Evolutionary conservation across 2,797 vertebrate genomes (phyloP), one percentile per base, ranked within the genome.

Genomic region (Cuniculus paca): DNA sequence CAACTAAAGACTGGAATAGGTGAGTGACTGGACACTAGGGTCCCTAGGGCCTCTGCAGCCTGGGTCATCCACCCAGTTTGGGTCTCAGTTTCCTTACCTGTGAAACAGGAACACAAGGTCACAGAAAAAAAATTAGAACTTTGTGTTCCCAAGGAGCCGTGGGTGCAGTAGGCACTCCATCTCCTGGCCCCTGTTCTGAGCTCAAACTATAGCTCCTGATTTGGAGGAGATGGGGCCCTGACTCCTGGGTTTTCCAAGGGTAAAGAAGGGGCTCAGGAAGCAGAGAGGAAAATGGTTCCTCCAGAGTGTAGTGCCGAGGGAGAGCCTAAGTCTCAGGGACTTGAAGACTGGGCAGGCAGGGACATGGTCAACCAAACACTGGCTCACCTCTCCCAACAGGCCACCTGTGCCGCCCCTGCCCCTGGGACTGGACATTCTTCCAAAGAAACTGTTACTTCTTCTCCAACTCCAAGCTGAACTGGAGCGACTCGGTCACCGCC

Each of bases 361-460:
- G 54, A 39, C 20, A 28, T 28, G 34, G 14, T 11, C 10, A 6
- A 6, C n/a, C 1, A 17, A 2, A 34, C 2, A 16, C 13, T 54
- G 58, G 56, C 19, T 79, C 79, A 75, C 10, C 14, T 78, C 20
- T 10, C 72, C 75, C 52, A 16, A 72, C 83, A 93, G 91, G 54
- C 39, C 22, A 1, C 52, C 75, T 93, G 36, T 93, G 91, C 61
- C 42, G 61, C 22, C 63, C 39, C 34, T 93, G 83, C 24, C 12
- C 52, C 39, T 93, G 91, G 75, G 75, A 87, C 16, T 95, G 96
- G 91, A 88, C 19, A 0, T 28, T 45, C 82, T 96, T 97, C 88
- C 93, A 74, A 58, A 86, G 54, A 61, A 90, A 84, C 20, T 92
- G 94, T 36, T 96, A 95, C 24, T 96, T 91, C 81, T 92, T 94